A percentile compares a stretch with the other conserved stretches of the same genome.
Evolutionary conservation across 2,888 invertebrate genomes (phyloP).

Genomic region (Phengaris alcon): DNA sequence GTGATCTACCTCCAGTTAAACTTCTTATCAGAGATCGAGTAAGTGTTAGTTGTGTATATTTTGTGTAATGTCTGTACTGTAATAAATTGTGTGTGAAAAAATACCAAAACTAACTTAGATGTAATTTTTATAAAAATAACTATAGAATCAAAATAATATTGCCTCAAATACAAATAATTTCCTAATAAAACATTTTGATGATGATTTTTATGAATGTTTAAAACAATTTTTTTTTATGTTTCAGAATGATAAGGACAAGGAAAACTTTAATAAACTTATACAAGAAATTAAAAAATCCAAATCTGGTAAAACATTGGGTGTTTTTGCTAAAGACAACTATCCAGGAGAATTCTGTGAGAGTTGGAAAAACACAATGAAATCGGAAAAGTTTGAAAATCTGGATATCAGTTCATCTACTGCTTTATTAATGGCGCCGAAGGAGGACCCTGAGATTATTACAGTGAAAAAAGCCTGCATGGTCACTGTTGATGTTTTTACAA

Average conservation of each 20-base stretch:
- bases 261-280: slow-evolving; percentile 88
- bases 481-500: slow-evolving; percentile 96
- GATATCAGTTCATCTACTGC: slow-evolving; percentile 93
- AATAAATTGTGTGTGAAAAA: too few relatives aligned
- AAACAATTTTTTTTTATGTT: slow-evolving; percentile 40
- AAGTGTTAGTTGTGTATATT: slow-evolving; percentile 49
- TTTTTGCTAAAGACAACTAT: slow-evolving; percentile 95
- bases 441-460: slow-evolving; percentile 92
- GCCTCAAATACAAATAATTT: not conserved
- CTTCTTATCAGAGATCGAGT: slow-evolving; percentile 94
- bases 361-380: slow-evolving; percentile 90
- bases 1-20: slow-evolving; percentile 89
- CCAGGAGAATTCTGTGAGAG: slow-evolving; percentile 95
- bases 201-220: not conserved
- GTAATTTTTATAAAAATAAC: not conserved
- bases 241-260: slow-evolving; percentile 93
- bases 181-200: slow-evolving; percentile 26
- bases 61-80: not conserved
- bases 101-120: too few relatives aligned
- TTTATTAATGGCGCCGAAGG: slow-evolving; percentile 94
- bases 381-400: slow-evolving; percentile 88
- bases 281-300: slow-evolving; percentile 92
- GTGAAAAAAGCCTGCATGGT: slow-evolving; percentile 96
- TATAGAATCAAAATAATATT: not conserved
- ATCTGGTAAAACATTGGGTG: slow-evolving; percentile 92